These are phyloP conservation scores for Centropus unirufus DNA, from an alignment of 2,113 vertebrate species.

Conservation along the genomic window DNA sequence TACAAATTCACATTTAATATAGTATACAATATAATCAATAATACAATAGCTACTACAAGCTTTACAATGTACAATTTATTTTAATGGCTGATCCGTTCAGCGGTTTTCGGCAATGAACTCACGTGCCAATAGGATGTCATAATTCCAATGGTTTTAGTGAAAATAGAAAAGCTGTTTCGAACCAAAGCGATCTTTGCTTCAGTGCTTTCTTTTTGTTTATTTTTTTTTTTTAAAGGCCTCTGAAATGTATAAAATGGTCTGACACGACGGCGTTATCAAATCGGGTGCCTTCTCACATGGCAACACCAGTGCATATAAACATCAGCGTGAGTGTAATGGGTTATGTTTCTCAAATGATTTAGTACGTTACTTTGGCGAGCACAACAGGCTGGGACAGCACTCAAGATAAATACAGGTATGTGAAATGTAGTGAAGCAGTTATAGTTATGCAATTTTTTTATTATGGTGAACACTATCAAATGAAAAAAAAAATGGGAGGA, in stretches of 20 bases:
- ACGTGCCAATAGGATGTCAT: slow-evolving; percentile 89
- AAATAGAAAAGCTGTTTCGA: slow-evolving; percentile 84
- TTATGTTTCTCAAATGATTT: slow-evolving; percentile 81
- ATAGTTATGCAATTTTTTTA: slow-evolving; percentile 82
- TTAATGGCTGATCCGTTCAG: slow-evolving; percentile 94
- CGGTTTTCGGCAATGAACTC: slow-evolving; percentile 88
- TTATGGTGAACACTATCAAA: slow-evolving; percentile 83
- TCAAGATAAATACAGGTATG: slow-evolving; percentile 90
- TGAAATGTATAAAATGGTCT: slow-evolving; percentile 96
- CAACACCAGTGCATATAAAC: slow-evolving; percentile 92
- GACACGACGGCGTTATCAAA: slow-evolving; percentile 81
- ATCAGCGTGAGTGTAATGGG: slow-evolving; percentile 79
- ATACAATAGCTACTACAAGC: slow-evolving; percentile 85
- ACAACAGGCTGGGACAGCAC: slow-evolving; percentile 90
- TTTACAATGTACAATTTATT: slow-evolving; percentile 99
- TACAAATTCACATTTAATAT: slow-evolving; percentile 90
- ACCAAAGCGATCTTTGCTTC: slow-evolving; percentile 78
- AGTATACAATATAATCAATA: slow-evolving; percentile 83
- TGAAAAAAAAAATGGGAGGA: slow-evolving; percentile 76
- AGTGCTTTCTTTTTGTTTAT: slow-evolving; percentile 62
- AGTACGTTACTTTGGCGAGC: slow-evolving; percentile 89
- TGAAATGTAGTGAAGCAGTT: slow-evolving; percentile 95
- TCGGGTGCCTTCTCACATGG: slow-evolving; percentile 87
- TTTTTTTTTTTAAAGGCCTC: slow-evolving; percentile 90
- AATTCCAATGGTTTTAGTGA: slow-evolving; percentile 80